Evolutionary conservation across 2,888 invertebrate genomes (phyloP).

Genomic region (Augochlorella aurata): DNA sequence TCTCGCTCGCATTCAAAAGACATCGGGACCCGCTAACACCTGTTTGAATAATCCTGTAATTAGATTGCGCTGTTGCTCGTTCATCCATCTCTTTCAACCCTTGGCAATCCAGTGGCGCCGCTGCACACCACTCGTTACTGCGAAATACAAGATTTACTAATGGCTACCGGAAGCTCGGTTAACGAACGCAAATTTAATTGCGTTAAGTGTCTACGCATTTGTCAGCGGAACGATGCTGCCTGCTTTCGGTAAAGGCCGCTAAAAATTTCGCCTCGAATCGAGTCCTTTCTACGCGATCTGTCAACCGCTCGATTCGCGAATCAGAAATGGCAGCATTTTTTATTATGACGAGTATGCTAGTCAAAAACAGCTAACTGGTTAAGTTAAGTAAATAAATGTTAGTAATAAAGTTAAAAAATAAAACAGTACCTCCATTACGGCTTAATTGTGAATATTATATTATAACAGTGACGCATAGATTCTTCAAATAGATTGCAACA

Average conservation of each 20-base stretch:
- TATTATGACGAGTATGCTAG: no score
- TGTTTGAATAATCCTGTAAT: constrained; percentile 4
- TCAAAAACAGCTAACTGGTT: no score
- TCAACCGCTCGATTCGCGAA: neutral
- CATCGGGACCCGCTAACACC: neutral
- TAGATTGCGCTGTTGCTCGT: constrained; percentile 2
- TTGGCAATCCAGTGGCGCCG: neutral
- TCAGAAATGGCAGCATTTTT: no score
- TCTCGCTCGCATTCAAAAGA: constrained; percentile 2
- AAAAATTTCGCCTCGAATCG: neutral
- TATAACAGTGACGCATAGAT: no score
- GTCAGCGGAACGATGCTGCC: neutral
- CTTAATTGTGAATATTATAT: no score
- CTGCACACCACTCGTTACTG: neutral
- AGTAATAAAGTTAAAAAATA: no score
- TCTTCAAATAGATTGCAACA: no score
- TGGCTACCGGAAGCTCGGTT: neutral
- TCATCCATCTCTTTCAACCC: neutral
- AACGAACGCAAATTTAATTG: constrained; percentile 1
- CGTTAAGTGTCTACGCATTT: neutral
- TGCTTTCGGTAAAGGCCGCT: neutral
- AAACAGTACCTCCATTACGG: no score
- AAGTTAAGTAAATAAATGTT: no score
- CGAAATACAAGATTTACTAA: constrained; percentile 4
- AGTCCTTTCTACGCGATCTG: neutral